Evolutionary conservation across 2,797 vertebrate species (phyloP).

Genomic region (Austrolebias charrua): DNA sequence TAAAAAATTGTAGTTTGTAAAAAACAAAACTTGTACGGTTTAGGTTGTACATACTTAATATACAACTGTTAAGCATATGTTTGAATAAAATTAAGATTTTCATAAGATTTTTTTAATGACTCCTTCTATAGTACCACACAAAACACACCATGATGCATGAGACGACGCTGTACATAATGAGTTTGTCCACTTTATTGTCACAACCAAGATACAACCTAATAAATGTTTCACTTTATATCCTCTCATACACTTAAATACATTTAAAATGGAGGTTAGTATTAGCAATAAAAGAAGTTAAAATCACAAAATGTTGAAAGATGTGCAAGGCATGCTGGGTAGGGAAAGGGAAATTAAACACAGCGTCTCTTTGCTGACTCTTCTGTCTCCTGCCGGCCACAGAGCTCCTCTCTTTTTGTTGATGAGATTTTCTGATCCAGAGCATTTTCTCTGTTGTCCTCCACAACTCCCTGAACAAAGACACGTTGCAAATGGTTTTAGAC

Average conservation of each 20-base stretch:
- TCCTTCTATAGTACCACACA: constrained; percentile 14
- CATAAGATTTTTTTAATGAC: constrained; percentile 49
- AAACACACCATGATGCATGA: not conserved
- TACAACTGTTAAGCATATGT: constrained; percentile 75
- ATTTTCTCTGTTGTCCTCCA: constrained; percentile 53
- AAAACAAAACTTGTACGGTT: constrained; percentile 61
- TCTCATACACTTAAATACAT: not conserved
- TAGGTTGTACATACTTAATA: constrained; percentile 86
- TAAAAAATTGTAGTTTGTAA: constrained; percentile 81
- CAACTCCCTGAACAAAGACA: constrained; percentile 43
- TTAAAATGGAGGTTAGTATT: not conserved
- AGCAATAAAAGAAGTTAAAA: constrained; percentile 3
- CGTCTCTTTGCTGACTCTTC: constrained; percentile 63
- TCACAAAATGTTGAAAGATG: not conserved
- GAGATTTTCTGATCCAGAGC: constrained; percentile 30
- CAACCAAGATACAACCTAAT: constrained; percentile 19
- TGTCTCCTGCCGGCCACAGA: constrained; percentile 19
- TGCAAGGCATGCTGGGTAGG: not conserved
- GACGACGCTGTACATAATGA: not conserved
- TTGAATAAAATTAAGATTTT: constrained; percentile 81
- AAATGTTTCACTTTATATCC: constrained; percentile 9
- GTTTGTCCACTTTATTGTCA: constrained; percentile 49
- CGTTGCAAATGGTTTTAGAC: constrained; percentile 10
- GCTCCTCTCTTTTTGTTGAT: constrained; percentile 63
- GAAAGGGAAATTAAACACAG: constrained; percentile 47